Evolutionary conservation across 2,113 vertebrate genomes (phyloP), one percentile per base, ranked within the genome.

Genomic region (Nothoprocta pentlandii): DNA sequence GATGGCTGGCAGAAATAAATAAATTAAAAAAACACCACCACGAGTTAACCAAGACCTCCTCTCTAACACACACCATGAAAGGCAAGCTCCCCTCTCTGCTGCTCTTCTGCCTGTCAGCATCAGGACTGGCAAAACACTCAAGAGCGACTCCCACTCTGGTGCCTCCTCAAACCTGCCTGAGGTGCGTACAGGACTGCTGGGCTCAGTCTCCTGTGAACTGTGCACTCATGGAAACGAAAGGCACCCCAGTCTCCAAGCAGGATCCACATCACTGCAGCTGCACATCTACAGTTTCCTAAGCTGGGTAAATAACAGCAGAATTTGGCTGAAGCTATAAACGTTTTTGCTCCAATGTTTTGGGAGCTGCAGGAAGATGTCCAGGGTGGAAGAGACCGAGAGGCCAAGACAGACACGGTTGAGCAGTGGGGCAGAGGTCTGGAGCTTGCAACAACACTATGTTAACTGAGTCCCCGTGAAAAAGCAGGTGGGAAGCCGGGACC

Each of bases 11-110:
- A 91, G 83, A 71, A 90, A 75, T 85, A 76, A 30, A 11, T 62
- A 81, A 46, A 49, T 19, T 10, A 47, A 47, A 21, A 47, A 47
- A 47, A 47, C 19, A 47, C 20, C 47, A 47, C 19, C 36, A 28
- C 14, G 58, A 81, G 56, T 90, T 89, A 59, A 89, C 69, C 62
- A 70, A 56, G 79, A 80, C 76, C 70, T 88, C 77, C 77, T 64
- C 83, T 42, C 77, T 59, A 75, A 78, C 54, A 77, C 67, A n/a
- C 44, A 46, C 89, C 85, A 73, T 64, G 84, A 94, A 95, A 94
- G 86, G 85, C 78, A 77, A 79, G 81, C 80, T 91, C 64, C 61
- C 80, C 61, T 47, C 75, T 77, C 63, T 78, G 41, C 15, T 56
- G 54, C 77, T 91, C 66, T 79, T 87, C 89, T 91, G 62, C 76